phyloP scores from a whole-genome alignment of 2,888 invertebrate genomes.

The Catocala sponsa region DNA sequence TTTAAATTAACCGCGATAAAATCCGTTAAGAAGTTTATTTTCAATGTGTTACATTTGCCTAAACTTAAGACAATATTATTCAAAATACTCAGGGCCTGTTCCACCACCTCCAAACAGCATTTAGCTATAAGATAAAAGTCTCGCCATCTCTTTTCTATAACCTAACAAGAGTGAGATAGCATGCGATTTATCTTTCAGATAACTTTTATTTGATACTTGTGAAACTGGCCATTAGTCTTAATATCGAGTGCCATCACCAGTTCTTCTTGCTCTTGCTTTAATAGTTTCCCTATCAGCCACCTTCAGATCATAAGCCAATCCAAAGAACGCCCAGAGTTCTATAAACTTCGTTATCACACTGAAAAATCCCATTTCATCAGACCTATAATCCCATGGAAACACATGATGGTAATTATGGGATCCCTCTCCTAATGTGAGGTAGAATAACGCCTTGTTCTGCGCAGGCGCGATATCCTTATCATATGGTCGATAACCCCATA shows the following conservation, averaged over 20 bases:
- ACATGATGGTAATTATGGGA: slow-evolving; percentile 68
- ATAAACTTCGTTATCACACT: slow-evolving; percentile 47
- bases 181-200: too few species aligned
- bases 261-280: slow-evolving; percentile 22
- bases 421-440: slow-evolving; percentile 58
- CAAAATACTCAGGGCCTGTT: too few species aligned
- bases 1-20: too few species aligned
- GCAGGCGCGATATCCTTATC: slow-evolving; percentile 65
- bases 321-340: slow-evolving; percentile 49
- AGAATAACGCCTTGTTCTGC: slow-evolving; percentile 48
- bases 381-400: slow-evolving; percentile 63
- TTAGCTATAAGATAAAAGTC: too few species aligned
- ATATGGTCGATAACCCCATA: slow-evolving; percentile 77
- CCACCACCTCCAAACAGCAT: too few species aligned
- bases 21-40: too few species aligned
- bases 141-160: too few species aligned
- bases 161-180: too few species aligned
- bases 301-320: slow-evolving; percentile 53
- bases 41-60: too few species aligned
- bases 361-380: slow-evolving; percentile 54
- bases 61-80: too few species aligned
- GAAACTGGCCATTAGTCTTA: not conserved
- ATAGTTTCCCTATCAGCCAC: slow-evolving; percentile 23
- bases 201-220: too few species aligned
- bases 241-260: slow-evolving; percentile 39